phyloP scores from a whole-genome alignment of 2,888 invertebrate genomes.

The Cephus sareptanus region DNA sequence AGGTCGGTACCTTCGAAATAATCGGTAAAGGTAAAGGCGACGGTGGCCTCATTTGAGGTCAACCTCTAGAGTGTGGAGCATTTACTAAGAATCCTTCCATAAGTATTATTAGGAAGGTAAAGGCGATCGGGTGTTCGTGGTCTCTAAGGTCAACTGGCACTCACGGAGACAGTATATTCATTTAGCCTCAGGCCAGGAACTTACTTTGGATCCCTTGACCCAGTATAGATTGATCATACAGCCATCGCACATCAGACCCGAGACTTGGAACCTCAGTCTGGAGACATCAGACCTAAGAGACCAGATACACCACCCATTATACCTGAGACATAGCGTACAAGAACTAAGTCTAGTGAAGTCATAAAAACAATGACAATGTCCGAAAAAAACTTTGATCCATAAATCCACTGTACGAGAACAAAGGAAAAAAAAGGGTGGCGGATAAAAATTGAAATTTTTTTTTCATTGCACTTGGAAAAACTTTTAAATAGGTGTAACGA shows the following conservation, averaged over 20 bases:
- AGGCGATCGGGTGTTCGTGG: not conserved
- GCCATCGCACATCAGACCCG: not conserved
- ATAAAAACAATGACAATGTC: not conserved
- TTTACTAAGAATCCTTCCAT: not conserved
- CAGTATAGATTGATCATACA: not conserved
- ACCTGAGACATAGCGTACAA: not conserved
- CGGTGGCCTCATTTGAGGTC: not conserved
- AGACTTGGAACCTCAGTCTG: not conserved
- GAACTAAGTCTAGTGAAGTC: not conserved
- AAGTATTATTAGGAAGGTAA: not conserved
- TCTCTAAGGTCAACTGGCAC: slow-evolving; percentile 2
- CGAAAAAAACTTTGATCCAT: not conserved
- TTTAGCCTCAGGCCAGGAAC: not conserved
- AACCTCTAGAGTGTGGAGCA: not conserved
- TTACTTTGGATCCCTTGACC: slow-evolving; percentile 5
- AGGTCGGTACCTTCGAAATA: not conserved
- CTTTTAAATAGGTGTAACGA: not conserved
- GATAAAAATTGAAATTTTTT: not conserved
- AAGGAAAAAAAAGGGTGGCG: not conserved
- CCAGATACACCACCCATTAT: not conserved
- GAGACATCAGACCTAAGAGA: not conserved
- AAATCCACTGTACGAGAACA: not conserved
- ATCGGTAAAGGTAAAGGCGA: not conserved
- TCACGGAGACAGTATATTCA: not conserved
- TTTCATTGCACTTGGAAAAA: not conserved